Evolutionary conservation across 1,140 invertebrate genomes (phyloP), one percentile per base, ranked within the genome.

Genomic region (Babylonia areolata): DNA sequence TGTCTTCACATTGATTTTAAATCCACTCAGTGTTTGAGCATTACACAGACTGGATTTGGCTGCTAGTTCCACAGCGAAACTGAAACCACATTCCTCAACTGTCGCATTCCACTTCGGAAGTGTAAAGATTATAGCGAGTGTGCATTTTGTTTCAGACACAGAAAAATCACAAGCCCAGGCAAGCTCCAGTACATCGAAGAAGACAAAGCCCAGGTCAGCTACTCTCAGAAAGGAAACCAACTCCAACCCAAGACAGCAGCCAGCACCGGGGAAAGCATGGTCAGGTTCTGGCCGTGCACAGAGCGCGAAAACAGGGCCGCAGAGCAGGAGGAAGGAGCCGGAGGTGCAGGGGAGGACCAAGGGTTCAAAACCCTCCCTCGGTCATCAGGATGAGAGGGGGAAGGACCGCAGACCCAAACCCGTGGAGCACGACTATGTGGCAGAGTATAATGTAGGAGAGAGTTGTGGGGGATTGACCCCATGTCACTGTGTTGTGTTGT

Each of bases 381-480:
- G 12, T 5, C 15, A 23, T 64, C 15, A 64, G 58, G 71, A 85
- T 31, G 35, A 77, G 39, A 5, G 77, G 39, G 84, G 81, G 40
- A 51, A 42, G 31, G 73, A 87, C 64, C 58, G 42, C 77, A 64
- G 28, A 64, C 58, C 58, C 28, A 82, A 37, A 12, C 64, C 85
- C 37, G 71, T 81, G 79, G 85, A 46, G 3, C 69, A 87, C 54
- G 88, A 89, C 28, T 89, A 83, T 85, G 69, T 90, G 73, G 82
- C 81, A 28, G 90, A 89, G 35, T 90, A 91, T 40, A 91, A 90
- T 86, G 90, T 91, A 54, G 73, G 86, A 79, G 46, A 17, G 46
- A n/a, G n/a, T n/a, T n/a, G n/a, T n/a, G n/a, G n/a, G n/a, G n/a
- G n/a, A n/a, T n/a, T n/a, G n/a, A n/a, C n/a, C n/a, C n/a, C n/a